Conservation (phyloP, 2,888 invertebrate genomes). For the Allacma fusca region DNA sequence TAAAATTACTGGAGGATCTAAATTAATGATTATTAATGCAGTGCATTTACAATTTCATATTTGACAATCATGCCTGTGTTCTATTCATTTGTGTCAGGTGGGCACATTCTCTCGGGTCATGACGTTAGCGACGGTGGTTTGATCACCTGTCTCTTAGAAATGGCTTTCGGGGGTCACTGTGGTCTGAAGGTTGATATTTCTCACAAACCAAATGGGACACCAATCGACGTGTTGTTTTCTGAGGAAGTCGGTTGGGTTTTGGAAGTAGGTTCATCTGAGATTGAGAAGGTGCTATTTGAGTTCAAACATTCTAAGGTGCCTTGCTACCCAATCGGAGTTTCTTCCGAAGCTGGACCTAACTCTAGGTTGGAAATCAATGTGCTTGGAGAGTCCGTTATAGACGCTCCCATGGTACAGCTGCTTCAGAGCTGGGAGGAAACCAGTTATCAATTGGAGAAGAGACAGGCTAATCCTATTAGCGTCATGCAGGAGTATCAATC, state of each 20-base stretch:
- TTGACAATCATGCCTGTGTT: too few relatives aligned
- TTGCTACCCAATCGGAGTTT: conserved; percentile 74
- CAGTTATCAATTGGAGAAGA: conserved; percentile 85
- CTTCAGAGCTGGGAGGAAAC: conserved; percentile 95
- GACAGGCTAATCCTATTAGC: conserved; percentile 82
- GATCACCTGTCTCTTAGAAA: conserved; percentile 87
- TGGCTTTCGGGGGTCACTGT: conserved; percentile 92
- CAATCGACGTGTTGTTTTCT: conserved; percentile 77
- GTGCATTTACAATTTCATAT: too few relatives aligned
- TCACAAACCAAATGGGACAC: conserved; percentile 67
- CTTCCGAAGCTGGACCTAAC: conserved; percentile 73
- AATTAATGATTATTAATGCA: background rate
- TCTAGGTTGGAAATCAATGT: conserved; percentile 71
- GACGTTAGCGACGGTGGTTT: conserved; percentile 97
- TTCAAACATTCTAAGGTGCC: conserved; percentile 72
- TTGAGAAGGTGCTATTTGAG: conserved; percentile 70
- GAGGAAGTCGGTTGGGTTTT: conserved; percentile 88
- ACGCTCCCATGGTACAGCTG: conserved; percentile 73
- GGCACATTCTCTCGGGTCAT: conserved; percentile 82
- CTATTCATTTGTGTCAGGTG: too few relatives aligned
- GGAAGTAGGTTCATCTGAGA: conserved; percentile 72
- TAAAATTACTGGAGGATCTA: too few relatives aligned
- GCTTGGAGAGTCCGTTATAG: conserved; percentile 71
- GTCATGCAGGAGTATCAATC: conserved; percentile 80
- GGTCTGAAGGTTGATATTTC: conserved; percentile 76